Percentiles rank a stretch among this genome's conserved stretches.
Conservation (phyloP, 2,797 vertebrate genomes). For the Halcyon leucocephala region DNA sequence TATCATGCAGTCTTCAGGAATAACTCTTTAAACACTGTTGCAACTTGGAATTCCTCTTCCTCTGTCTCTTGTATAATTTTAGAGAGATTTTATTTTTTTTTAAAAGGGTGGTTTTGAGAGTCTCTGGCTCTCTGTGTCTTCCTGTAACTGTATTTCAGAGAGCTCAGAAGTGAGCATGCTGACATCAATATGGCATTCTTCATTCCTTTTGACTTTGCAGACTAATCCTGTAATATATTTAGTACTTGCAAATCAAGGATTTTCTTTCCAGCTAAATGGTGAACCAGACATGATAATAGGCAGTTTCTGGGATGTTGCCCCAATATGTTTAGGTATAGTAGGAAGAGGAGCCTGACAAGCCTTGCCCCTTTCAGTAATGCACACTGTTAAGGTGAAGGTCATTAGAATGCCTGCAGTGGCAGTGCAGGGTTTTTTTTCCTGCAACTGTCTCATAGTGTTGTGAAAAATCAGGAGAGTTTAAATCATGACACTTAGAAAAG, state of each 20-base stretch:
- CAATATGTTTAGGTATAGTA: neutral
- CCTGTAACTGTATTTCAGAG: neutral
- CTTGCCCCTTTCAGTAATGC: neutral
- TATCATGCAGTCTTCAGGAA: neutral
- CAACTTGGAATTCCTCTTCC: neutral
- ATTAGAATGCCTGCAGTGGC: neutral
- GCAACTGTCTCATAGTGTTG: neutral
- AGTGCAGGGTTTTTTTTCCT: neutral
- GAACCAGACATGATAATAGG: neutral
- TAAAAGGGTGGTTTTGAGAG: neutral
- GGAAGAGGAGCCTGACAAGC: neutral
- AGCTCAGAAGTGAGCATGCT: neutral
- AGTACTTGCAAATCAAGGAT: neutral
- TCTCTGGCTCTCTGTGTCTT: neutral
- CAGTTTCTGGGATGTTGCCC: neutral
- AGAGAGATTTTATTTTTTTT: neutral
- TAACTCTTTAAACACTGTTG: neutral
- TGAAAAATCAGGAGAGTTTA: neutral
- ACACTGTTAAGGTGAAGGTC: neutral
- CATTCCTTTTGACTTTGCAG: neutral
- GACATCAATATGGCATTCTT: neutral
- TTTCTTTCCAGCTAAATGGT: neutral
- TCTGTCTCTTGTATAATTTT: neutral
- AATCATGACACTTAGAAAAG: neutral
- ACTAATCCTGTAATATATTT: slow-evolving; percentile 17